Base-by-base conservation (phyloP, 2,888 invertebrate species). In the Hyles lineata region DNA sequence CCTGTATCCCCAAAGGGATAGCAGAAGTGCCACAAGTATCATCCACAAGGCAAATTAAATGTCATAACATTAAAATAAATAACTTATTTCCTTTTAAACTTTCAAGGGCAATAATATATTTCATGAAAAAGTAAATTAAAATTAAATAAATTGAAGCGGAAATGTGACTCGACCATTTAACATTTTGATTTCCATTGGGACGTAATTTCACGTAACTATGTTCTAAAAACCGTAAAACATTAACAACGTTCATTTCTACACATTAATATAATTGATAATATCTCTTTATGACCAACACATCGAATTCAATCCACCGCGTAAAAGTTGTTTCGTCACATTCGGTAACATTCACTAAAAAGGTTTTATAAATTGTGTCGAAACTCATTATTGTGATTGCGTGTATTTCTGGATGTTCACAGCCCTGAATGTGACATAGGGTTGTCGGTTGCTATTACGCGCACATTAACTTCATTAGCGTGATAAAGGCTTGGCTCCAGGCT, bases 401-500 rank as follows among this genome's bases (percentile, higher is more conserved):
- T 63, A 43, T 67, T 55, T 72, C 19, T 55, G 32, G 69, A 60
- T 55, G 25, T 25, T 35, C 29, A 72, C 25, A 59, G 55, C 70
- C 67, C 21, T 70, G 69, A 73, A 67, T 25, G 73, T 73, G 76
- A 72, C 75, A 70, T 71, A 70, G 29, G 69, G 70, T 73, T 74
- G 74, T 78, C 73, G 72, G 71, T 73, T 67, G 73, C 74, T 73
- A 76, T 76, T 60, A 70, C 67, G 61, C 55, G 71, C 74, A 71
- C 73, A 74, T 77, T 83, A 82, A 84, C 85, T 85, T 85, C 82
- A 89, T 88, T 89, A 88, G 83, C 85, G 83, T 82, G 80, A 82
- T 83, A 88, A 87, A 91, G 92, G 92, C 90, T 91, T 88, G 91
- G 89, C 87, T 81, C 83, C 83, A 81, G 83, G 88, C 90, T 86